Base-by-base conservation (phyloP, 2,113 vertebrate species). In the Boulengeromyrus knoepffleri region DNA sequence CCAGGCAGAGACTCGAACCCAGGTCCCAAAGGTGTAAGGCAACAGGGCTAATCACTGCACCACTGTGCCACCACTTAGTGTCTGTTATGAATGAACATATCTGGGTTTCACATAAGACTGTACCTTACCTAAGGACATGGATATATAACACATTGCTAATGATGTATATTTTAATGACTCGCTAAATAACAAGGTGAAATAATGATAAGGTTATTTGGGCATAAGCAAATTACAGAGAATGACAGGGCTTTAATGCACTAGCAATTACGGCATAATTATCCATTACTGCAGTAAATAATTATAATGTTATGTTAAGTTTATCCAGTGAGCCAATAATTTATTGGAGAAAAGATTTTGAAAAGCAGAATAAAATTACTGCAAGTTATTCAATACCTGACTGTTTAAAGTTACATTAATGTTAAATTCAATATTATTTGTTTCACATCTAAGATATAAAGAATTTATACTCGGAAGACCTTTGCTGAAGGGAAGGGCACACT, bases 171-270 rank as follows among this genome's bases (percentile, higher is more conserved):
- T 58, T 17, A 89, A 24, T 36, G 12, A 15, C 58, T 36, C 17
- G 15, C 47, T 90, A 27, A 39, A 88, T 62, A 74, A 77, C 19
- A 85, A 85, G 84, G n/a, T 77, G 19, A 90, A 87, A 39, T 77
- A 74, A 87, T 50, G 17, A 77, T 50, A 39, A 52, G 46, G 58
- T 50, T 88, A 53, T 53, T 31, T 49, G 27, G 19, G 89, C 62
- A 77, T 8, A 77, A 88, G 58, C 24, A 27, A 90, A 87, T 90
- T 90, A 87, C 24, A 87, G 89, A 80, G n/a, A 53, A 52, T 88
- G 66, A 77, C 85, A 74, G 15, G 66, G 66, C 47, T 77, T 88
- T 87, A 88, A 90, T 53, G 50, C 39, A 80, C 24, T 47, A 36
- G 52, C 52, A 88, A 88, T 84, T 19, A 45, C 12, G 45, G 50